Evolutionary conservation across 1,140 invertebrate species (phyloP).

Genomic region (Trissolcus basalis): DNA sequence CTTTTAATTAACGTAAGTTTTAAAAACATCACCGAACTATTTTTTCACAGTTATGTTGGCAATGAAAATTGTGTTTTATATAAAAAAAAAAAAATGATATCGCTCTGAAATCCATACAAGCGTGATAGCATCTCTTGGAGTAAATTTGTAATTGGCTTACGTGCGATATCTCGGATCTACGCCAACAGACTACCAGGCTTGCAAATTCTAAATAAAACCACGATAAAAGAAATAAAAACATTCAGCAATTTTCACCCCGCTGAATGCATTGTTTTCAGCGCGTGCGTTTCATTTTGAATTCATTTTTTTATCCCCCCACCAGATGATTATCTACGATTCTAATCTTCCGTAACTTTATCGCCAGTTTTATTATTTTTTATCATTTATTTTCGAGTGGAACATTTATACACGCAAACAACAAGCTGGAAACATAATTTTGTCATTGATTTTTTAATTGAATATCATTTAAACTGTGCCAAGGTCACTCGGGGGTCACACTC

Average conservation of each 20-base stretch:
- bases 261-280: too few relatives aligned
- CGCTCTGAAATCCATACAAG: slow-evolving; percentile 19
- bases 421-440: too few relatives aligned
- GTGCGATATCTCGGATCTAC: slow-evolving; percentile 55
- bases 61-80: slow-evolving; percentile 13
- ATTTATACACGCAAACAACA: too few relatives aligned
- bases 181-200: slow-evolving; percentile 33
- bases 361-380: too few relatives aligned
- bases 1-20: too few relatives aligned
- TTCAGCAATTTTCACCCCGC: too few relatives aligned
- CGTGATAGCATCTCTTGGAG: slow-evolving; percentile 26
- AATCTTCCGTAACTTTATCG: too few relatives aligned
- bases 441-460: too few relatives aligned
- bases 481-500: too few relatives aligned
- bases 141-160: slow-evolving; percentile 60
- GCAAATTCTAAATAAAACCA: slow-evolving; percentile 33
- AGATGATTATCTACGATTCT: too few relatives aligned
- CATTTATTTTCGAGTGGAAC: too few relatives aligned
- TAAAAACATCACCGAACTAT: background rate
- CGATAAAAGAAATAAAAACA: slow-evolving; percentile 17
- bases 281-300: background rate
- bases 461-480: too few relatives aligned
- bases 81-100: slow-evolving; percentile 40
- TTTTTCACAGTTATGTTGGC: background rate
- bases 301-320: background rate